Percentiles rank a stretch among this genome's conserved stretches.
Evolutionary conservation across 2,888 invertebrate species (phyloP).

Genomic region (Dinocampus coccinellae): DNA sequence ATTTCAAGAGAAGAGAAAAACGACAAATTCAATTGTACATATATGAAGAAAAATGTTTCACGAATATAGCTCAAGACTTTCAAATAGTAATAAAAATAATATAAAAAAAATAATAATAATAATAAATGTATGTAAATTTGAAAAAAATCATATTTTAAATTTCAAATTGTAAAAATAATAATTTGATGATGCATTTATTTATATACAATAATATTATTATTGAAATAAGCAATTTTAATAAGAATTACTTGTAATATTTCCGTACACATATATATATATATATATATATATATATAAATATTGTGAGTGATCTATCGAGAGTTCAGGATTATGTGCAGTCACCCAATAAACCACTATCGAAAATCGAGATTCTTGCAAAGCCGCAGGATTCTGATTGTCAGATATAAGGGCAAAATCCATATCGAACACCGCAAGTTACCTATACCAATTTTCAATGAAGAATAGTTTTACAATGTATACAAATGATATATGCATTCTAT

Average conservation of each 20-base stretch:
- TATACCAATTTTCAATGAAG: neutral
- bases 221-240: slow-evolving; percentile 20
- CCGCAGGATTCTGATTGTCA: slow-evolving; percentile 20
- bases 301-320: slow-evolving; percentile 9
- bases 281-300: neutral
- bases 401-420: neutral
- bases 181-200: neutral
- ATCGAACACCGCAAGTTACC: neutral
- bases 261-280: no score
- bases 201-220: neutral
- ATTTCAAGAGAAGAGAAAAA: neutral
- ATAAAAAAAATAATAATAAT: neutral
- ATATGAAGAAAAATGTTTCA: neutral
- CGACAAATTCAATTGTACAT: neutral
- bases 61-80: neutral
- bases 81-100: neutral
- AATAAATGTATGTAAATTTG: neutral
- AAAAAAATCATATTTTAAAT: no score
- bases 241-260: slow-evolving; percentile 5
- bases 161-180: no score
- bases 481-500: neutral
- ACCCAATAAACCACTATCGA: slow-evolving; percentile 29
- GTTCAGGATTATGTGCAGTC: slow-evolving; percentile 26
- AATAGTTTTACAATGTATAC: neutral
- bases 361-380: slow-evolving; percentile 25